A percentile compares a stretch with the other conserved stretches of the same genome.
Conservation (phyloP, 2,113 vertebrate genomes). For the Paracanthobrama guichenoti region DNA sequence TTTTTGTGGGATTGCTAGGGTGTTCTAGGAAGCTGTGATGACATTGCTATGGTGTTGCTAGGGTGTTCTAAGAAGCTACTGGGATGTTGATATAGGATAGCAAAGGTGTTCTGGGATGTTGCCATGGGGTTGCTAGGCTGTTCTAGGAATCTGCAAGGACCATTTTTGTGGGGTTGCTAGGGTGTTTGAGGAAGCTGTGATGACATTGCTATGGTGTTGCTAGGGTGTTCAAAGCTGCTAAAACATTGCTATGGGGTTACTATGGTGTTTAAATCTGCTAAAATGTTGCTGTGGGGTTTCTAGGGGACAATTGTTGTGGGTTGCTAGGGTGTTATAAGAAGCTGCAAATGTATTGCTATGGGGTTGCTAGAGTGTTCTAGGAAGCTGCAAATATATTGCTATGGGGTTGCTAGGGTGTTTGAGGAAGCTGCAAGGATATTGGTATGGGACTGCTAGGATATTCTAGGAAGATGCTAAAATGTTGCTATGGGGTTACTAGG, state of each 20-base stretch:
- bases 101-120: fast-evolving
- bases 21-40: fast-evolving
- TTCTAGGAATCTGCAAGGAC: neutral
- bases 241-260: neutral
- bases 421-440: neutral
- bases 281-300: neutral
- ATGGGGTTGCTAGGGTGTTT: no score
- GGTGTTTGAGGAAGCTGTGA: neutral
- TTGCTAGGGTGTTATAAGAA: neutral
- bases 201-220: neutral
- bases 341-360: neutral
- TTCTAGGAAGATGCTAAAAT: neutral
- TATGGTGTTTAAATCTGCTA: neutral
- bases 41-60: neutral
- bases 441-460: neutral
- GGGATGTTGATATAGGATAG: neutral
- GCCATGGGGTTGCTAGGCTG: neutral
- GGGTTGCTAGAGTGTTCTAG: neutral
- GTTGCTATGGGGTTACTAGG: neutral
- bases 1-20: neutral
- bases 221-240: neutral
- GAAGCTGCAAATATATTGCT: neutral
- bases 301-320: neutral
- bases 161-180: neutral
- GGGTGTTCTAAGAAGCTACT: neutral